phyloP scores from a whole-genome alignment of 2,888 invertebrate species.

The Leucophenga montana region DNA sequence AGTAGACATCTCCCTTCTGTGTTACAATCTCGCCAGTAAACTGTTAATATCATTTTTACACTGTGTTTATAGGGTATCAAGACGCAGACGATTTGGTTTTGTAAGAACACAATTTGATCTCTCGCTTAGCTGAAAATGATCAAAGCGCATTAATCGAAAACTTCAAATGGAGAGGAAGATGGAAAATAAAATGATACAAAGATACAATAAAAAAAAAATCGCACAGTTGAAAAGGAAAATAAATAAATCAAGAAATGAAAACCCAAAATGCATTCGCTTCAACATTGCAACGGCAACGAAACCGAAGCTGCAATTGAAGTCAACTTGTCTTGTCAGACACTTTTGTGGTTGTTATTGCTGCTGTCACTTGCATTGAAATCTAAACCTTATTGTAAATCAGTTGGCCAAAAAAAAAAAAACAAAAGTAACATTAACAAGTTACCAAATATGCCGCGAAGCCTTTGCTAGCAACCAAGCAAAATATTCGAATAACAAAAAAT shows the following conservation, averaged over 20 bases:
- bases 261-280: constrained; percentile 10
- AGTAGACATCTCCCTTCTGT: too few species aligned
- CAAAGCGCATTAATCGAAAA: constrained; percentile 50
- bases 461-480: neutral
- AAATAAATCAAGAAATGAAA: constrained; percentile 6
- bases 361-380: constrained; percentile 23
- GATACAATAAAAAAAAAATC: neutral
- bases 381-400: constrained; percentile 28
- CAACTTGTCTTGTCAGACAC: constrained; percentile 22
- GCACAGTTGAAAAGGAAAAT: neutral
- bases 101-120: constrained; percentile 63
- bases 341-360: constrained; percentile 18
- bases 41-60: too few species aligned
- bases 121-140: constrained; percentile 62
- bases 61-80: neutral
- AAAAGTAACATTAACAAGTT: constrained; percentile 12
- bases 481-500: neutral
- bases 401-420: constrained; percentile 8
- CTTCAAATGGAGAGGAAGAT: too few species aligned
- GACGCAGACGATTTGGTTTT: constrained; percentile 26
- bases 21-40: too few species aligned
- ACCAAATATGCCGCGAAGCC: constrained; percentile 19
- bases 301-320: constrained; percentile 14
- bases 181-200: too few species aligned
- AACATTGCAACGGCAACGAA: neutral